Evolutionary conservation across 92 coral and sea anemone species (phyloP).

Genomic region (Heteractis magnifica): DNA sequence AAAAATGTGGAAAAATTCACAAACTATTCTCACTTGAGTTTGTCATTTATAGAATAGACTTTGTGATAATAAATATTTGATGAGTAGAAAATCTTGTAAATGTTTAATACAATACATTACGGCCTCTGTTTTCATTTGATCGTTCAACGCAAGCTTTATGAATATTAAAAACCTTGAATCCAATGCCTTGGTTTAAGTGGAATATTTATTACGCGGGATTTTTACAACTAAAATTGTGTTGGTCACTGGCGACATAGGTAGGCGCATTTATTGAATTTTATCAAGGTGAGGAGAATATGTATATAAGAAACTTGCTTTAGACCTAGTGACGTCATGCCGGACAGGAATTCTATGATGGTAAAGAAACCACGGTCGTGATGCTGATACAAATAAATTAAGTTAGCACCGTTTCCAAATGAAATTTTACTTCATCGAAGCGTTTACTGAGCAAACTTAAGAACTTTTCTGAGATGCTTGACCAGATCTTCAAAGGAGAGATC

Average conservation of each 20-base stretch:
- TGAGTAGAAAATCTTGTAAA: background rate
- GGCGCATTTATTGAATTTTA: background rate
- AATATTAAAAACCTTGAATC: conserved; percentile 6
- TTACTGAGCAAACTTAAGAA: background rate
- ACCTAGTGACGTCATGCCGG: conserved; percentile 19
- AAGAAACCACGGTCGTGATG: background rate
- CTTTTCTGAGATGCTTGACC: conserved; percentile 63
- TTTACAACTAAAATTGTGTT: background rate
- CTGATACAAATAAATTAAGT: background rate
- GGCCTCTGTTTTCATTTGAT: conserved; percentile 14
- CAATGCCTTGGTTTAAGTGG: background rate
- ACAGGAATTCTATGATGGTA: background rate
- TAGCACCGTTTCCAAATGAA: background rate
- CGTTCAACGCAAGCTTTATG: conserved; percentile 7
- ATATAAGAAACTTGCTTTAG: conserved; percentile 2
- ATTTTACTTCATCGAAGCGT: background rate
- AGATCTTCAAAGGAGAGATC: conserved; percentile 91
- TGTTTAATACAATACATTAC: conserved; percentile 11
- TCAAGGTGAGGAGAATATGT: background rate
- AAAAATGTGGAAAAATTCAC: background rate
- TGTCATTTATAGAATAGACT: background rate
- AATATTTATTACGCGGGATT: background rate
- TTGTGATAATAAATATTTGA: background rate
- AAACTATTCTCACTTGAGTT: background rate
- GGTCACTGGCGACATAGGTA: background rate